Conservation (phyloP, 1,140 invertebrate genomes). For the Caenorhabditis inopinata region DNA sequence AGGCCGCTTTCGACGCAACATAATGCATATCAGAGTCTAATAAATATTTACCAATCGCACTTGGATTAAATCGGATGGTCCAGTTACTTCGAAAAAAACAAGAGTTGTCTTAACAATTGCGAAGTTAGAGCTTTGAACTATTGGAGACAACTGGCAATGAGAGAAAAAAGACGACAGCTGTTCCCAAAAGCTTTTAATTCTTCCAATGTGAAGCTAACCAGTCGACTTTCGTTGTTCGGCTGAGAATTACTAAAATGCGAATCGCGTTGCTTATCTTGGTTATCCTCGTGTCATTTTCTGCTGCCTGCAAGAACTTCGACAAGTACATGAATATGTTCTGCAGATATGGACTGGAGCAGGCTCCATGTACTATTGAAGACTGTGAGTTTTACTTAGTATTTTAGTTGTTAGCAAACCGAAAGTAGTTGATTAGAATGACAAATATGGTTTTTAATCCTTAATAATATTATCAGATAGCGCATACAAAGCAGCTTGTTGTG, state of each 20-base stretch:
- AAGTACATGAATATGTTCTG: conserved; percentile 44
- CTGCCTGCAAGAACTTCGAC: conserved; percentile 34
- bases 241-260: no score
- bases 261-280: neutral
- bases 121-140: neutral
- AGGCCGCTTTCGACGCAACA: no score
- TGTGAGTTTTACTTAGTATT: neutral
- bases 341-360: conserved; percentile 9
- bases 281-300: neutral
- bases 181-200: neutral
- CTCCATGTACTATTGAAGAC: conserved; percentile 9
- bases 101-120: neutral
- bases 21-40: no score
- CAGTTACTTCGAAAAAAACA: neutral
- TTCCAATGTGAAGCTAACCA: neutral
- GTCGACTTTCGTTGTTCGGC: neutral
- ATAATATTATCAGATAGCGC: conserved; percentile 25
- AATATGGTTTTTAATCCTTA: neutral
- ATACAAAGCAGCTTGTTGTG: neutral
- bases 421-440: no score
- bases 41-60: neutral
- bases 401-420: no score
- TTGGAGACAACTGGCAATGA: conserved; percentile 2
- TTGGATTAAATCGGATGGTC: neutral
- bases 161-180: neutral